Base-by-base conservation (phyloP, 2,797 vertebrate species). In the Antrozous pallidus region DNA sequence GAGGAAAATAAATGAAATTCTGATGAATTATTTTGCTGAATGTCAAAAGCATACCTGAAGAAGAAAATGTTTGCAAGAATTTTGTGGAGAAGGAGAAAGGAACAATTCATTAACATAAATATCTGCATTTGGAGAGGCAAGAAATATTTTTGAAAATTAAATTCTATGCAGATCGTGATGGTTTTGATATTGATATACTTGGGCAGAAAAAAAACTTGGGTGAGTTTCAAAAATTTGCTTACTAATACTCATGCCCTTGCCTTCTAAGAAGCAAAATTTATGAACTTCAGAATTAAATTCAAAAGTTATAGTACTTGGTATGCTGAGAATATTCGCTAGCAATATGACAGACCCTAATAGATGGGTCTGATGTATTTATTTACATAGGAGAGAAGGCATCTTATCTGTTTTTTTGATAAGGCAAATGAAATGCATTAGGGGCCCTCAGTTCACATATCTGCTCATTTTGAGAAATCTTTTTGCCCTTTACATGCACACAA, bases 81-180 rank as follows among this genome's bases (percentile, higher is more conserved):
- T 93, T 81, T 63, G 3, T 54, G 42, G 80, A 79, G 24, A 71
- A 81, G 82, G 33, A 65, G 12, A 26, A 33, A 88, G 22, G 22
- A 83, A 40, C 47, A 74, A 61, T 40, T 13, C 4, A 24, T 18
- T 47, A 33, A 91, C 28, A 74, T 82, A 40, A 70, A 61, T 26
- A 81, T 36, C 10, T 12, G 4, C 31, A 33, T 86, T 49, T 71
- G 51, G 45, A 3, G 81, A 90, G 74, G 65, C 45, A 93, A 58
- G 42, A 70, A 92, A 69, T 85, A 14, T 67, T 85, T 81, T 24
- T 79, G 71, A 93, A 93, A 94, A 84, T 93, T 79, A 61, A 90
- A 83, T 91, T 95, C 94, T 82, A 82, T 90, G 71, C 2, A n/a
- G 18, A 56, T 65, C 94, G 65, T 70, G 42, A 93, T 91, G 81